Base-by-base conservation (phyloP, 2,113 vertebrate genomes). In the Brachypodius melanocephalos region DNA sequence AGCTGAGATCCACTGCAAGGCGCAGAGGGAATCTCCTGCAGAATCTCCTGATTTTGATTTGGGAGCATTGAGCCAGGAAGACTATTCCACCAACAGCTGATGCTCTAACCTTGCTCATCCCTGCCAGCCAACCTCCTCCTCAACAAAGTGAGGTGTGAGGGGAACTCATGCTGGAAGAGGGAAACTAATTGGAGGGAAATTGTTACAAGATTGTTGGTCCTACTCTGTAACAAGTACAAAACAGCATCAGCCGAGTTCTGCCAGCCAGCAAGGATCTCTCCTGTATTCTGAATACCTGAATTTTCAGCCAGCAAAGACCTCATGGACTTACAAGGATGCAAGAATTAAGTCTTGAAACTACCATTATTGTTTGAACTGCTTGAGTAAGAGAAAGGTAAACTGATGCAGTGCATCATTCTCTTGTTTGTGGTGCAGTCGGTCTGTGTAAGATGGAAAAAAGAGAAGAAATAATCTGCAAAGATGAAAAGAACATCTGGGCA, bases 211-310 rank as follows among this genome's bases (percentile, higher is more conserved):
- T 61, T 90, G 34, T 40, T 67, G 69, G 32, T 62, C 52, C 51
- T 73, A 8, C 26, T 75, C 11, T 4, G 1, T 66, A 36, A 32
- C 25, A 72, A 21, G 49, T 43, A 25, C 11, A 0, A 0, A 59
- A 48, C 18, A 36, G 14, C 58, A 34, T 38, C 32, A 19, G 12
- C 55, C 21, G 36, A 62, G 21, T 26, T 40, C 51, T 2, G 1
- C 49, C 3, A 0, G 14, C 21, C 24, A 25, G 16, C 0, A 0
- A 34, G 32, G 19, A 17, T 42, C 29, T 71, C 22, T 74, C 34
- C 17, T 51, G 1, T 24, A 25, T 32, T 28, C 51, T 43, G 36
- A 66, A 43, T n/a, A n/a, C 40, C 45, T 69, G 46, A 32, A 84
- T 86, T 89, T 88, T 45, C 45, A 80, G 21, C 17, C 63, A 80